Conservation (phyloP, 2,888 invertebrate species). For the Parelbella ahira region DNA sequence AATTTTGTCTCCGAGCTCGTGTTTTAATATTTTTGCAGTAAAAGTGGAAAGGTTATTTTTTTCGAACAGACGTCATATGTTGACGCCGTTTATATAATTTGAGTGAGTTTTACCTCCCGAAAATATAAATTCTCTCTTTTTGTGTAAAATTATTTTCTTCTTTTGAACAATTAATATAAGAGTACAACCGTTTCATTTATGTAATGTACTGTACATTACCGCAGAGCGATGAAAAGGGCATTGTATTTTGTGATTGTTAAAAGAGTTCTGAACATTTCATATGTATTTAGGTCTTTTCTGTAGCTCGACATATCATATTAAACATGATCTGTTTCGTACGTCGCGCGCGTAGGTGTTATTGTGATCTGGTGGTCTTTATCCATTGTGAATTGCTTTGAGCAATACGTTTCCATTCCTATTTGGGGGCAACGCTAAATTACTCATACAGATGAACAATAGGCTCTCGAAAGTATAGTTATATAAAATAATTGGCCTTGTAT, state of each 20-base stretch:
- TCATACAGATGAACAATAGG: constrained; percentile 22
- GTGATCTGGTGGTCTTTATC: constrained; percentile 39
- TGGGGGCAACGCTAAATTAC: constrained; percentile 23
- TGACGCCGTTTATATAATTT: constrained; percentile 4
- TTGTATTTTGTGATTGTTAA: too few relatives aligned
- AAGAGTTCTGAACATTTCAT: constrained; percentile 10
- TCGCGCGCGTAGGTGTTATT: constrained; percentile 41
- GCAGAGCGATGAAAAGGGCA: too few relatives aligned
- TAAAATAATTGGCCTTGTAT: constrained; percentile 11
- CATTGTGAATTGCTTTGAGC: constrained; percentile 50
- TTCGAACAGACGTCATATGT: constrained; percentile 42
- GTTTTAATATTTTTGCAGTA: constrained; percentile 53
- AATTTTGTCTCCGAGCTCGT: constrained; percentile 51
- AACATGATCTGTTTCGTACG: constrained; percentile 43
- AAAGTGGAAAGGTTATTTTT: constrained; percentile 41
- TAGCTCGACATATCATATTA: constrained; percentile 34
- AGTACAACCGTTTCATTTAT: too few relatives aligned
- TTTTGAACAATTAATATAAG: too few relatives aligned
- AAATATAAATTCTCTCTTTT: too few relatives aligned
- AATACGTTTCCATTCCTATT: constrained; percentile 41
- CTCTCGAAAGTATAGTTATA: constrained; percentile 8
- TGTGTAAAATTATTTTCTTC: too few relatives aligned
- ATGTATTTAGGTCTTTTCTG: constrained; percentile 7
- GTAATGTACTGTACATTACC: too few relatives aligned
- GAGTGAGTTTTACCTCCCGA: too few relatives aligned